Evolutionary conservation across 2,113 vertebrate species (phyloP).

Genomic region (Hucho hucho): DNA sequence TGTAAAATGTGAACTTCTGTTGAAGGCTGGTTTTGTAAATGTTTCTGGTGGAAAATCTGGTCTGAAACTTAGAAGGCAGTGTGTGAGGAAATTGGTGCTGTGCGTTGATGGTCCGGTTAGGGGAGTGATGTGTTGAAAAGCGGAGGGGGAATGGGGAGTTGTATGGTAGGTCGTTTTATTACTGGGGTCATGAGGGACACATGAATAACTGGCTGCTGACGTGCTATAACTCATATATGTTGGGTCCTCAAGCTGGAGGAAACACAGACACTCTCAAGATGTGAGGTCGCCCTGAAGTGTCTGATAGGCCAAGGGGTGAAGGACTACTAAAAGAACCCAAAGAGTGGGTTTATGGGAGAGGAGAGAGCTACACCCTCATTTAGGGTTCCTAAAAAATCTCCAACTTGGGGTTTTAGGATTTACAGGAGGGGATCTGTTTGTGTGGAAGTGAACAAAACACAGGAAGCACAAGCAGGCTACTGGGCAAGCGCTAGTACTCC

Average conservation of each 20-base stretch:
- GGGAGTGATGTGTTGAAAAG: constrained; percentile 28
- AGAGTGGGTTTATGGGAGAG: constrained; percentile 42
- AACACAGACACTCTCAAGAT: constrained; percentile 23
- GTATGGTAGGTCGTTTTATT: constrained; percentile 31
- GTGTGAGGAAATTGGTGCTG: constrained; percentile 23
- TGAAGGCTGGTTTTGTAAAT: not conserved
- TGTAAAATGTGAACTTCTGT: constrained; percentile 21
- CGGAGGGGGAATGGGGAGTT: constrained; percentile 5
- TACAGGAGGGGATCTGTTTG: constrained; percentile 10
- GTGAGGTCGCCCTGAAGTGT: constrained; percentile 37
- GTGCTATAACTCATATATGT: constrained; percentile 46
- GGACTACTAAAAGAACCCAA: constrained; percentile 31
- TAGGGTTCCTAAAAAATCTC: constrained; percentile 5
- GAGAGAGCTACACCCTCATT: constrained; percentile 14
- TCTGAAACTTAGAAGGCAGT: not conserved
- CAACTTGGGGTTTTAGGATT: constrained; percentile 7
- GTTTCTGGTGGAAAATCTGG: constrained; percentile 26
- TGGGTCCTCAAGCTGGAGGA: constrained; percentile 7
- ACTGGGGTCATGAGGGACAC: constrained; percentile 25
- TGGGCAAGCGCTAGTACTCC: constrained; percentile 6
- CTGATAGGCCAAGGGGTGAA: constrained; percentile 10
- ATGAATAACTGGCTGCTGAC: constrained; percentile 45
- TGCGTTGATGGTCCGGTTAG: constrained; percentile 29
- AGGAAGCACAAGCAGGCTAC: constrained; percentile 23
- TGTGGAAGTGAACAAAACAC: constrained; percentile 29